Percentiles rank a stretch among this genome's conserved stretches.
These are phyloP conservation scores for Meriones unguiculatus DNA, from an alignment of 2,113 vertebrate genomes.

Conservation along the genomic window DNA sequence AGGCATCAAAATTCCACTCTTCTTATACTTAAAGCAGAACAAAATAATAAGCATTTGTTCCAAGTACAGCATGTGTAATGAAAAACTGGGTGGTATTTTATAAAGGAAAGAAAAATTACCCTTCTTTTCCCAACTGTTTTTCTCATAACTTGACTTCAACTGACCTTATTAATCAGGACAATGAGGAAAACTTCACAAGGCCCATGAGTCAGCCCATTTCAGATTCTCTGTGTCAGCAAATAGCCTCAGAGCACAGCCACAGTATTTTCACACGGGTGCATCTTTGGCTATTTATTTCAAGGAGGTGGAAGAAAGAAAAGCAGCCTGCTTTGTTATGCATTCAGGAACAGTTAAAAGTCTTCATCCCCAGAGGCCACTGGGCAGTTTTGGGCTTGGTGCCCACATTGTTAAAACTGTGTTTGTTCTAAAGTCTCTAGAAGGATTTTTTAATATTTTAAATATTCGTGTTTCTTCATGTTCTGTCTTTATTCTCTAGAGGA, in stretches of 20 bases:
- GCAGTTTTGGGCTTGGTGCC: conserved; percentile 68
- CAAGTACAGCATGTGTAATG: conserved; percentile 31
- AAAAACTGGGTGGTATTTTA: conserved; percentile 68
- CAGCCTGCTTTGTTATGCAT: conserved; percentile 29
- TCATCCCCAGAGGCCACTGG: conserved; percentile 47
- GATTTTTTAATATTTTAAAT: conserved; percentile 66
- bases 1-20: not conserved
- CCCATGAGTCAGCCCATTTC: conserved; percentile 60
- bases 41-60: conserved; percentile 42
- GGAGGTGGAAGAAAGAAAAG: conserved; percentile 46
- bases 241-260: conserved; percentile 27
- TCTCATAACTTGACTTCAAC: conserved; percentile 72
- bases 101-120: conserved; percentile 51
- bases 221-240: conserved; percentile 51
- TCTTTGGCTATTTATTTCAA: conserved; percentile 49
- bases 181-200: conserved; percentile 70
- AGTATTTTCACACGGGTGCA: conserved; percentile 47
- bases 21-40: conserved; percentile 14
- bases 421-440: conserved; percentile 74
- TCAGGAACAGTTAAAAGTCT: conserved; percentile 69
- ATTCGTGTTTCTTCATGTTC: conserved; percentile 70
- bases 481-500: conserved; percentile 64
- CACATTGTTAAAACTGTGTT: conserved; percentile 58
- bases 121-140: conserved; percentile 56
- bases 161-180: conserved; percentile 71